Evolutionary conservation across 2,888 invertebrate genomes (phyloP).

Genomic region (Pyrrhosoma nymphula): DNA sequence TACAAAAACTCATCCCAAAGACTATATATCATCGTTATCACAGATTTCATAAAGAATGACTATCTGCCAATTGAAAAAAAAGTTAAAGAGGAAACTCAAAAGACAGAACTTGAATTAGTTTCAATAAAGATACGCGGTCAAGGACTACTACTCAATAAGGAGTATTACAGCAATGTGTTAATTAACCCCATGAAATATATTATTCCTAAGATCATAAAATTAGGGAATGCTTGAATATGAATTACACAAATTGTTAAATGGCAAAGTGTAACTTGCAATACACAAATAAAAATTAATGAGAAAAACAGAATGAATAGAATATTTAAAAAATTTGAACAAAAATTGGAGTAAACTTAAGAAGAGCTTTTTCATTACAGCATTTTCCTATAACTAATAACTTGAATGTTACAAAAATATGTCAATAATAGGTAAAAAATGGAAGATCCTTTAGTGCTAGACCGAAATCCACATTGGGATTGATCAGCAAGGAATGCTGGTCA

Average conservation of each 20-base stretch:
- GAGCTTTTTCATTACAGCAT: no score
- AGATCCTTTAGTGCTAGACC: neutral
- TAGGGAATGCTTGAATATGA: neutral
- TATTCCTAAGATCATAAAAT: neutral
- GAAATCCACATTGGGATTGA: neutral
- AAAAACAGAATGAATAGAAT: neutral
- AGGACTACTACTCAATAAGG: neutral
- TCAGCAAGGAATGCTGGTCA: neutral
- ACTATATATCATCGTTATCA: constrained; percentile 27
- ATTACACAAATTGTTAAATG: neutral
- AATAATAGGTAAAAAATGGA: neutral
- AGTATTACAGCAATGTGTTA: neutral
- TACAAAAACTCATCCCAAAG: constrained; percentile 1
- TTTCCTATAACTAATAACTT: no score
- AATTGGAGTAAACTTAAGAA: neutral
- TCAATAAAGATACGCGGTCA: neutral
- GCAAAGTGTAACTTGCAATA: no score
- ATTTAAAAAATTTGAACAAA: no score
- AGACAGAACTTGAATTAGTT: neutral
- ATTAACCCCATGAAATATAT: neutral
- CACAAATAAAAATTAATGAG: neutral
- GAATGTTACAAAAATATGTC: neutral
- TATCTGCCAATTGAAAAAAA: constrained; percentile 13
- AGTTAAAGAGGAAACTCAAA: neutral
- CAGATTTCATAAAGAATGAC: constrained; percentile 45